A percentile compares a stretch with the other conserved stretches of the same genome.
Evolutionary conservation across 2,888 invertebrate species (phyloP).

Genomic region (Lithophane leautieri): DNA sequence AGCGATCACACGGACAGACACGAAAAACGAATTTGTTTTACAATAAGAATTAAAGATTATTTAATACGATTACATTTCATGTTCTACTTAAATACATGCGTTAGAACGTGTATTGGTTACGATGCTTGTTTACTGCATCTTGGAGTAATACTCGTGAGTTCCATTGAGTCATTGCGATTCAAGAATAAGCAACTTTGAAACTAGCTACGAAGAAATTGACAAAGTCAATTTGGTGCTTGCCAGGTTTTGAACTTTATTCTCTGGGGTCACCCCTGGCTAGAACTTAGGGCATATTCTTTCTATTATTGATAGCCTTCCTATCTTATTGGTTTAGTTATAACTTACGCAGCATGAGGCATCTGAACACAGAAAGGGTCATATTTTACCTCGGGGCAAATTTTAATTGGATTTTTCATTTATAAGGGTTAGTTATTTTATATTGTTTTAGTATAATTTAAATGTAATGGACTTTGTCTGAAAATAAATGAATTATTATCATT

Average conservation of each 20-base stretch:
- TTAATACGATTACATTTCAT: background rate
- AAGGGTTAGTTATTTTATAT: background rate
- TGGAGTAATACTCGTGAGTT: background rate
- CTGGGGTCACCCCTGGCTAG: no score
- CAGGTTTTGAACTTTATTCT: background rate
- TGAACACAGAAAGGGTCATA: conserved; percentile 3
- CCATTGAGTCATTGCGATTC: background rate
- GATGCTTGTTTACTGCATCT: background rate
- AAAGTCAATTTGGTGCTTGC: background rate
- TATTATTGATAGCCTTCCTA: no score
- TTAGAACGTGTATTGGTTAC: background rate
- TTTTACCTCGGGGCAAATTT: background rate
- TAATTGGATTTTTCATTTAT: conserved; percentile 19
- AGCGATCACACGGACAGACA: background rate
- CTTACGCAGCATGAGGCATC: background rate
- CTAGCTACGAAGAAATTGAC: background rate
- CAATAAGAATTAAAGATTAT: background rate
- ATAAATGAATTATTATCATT: no score
- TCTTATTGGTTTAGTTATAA: background rate
- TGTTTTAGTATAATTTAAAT: no score
- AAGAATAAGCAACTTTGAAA: conserved; percentile 9
- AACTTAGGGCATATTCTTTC: background rate
- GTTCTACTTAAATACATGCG: background rate
- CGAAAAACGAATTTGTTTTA: background rate
- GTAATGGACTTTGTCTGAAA: no score